Base-by-base conservation (phyloP, 2,113 vertebrate species). In the Centropus bengalensis region DNA sequence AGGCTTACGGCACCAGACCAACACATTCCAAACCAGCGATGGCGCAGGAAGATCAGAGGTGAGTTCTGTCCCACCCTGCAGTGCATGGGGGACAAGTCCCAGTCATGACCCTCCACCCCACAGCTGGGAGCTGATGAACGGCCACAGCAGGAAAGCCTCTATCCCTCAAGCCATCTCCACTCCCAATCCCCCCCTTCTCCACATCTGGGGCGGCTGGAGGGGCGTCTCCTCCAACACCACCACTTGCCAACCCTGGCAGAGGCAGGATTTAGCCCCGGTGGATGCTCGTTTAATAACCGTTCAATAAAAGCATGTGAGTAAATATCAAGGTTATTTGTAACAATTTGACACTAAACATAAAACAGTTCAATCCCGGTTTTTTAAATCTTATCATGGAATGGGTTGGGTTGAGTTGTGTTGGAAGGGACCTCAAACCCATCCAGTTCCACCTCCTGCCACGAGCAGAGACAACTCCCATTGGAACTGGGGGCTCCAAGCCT, bases 1-100 rank as follows among this genome's bases (percentile, higher is more conserved):
- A 33, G 23, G 11, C 10, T 42, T 33, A 45, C 47, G 82, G 30
- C 33, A 40, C 44, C 55, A 16, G 40, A 9, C 12, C 2, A 10
- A 12, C 12, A 6, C 14, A 21, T 2, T n/a, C 47, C 52, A 40
- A 13, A 4, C 2, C 18, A 33, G 5, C 4, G 4, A 0, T 8
- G 21, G 32, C 2, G 15, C 42, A 45, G 60, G 28, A 24, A 51
- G 8, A 12, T 2, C 56, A 23, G 6, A 3, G 11, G 40, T 9
- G 32, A 60, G 32, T 15, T 89, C n/a, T 40, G n/a, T 32, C 68
- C 36, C 63, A 10, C 8, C 20, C 8, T 11, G 1, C 13, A 10
- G 15, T 2, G 18, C 13, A 6, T 8, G 22, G 56, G 55, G 10
- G 58, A 42, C 10, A 8, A 26, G 13, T 9, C 22, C 15, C 51